A percentile compares a stretch with the other conserved stretches of the same genome.
Evolutionary conservation across 2,888 invertebrate species (phyloP).

Genomic region (Ferdinandea cuprea): DNA sequence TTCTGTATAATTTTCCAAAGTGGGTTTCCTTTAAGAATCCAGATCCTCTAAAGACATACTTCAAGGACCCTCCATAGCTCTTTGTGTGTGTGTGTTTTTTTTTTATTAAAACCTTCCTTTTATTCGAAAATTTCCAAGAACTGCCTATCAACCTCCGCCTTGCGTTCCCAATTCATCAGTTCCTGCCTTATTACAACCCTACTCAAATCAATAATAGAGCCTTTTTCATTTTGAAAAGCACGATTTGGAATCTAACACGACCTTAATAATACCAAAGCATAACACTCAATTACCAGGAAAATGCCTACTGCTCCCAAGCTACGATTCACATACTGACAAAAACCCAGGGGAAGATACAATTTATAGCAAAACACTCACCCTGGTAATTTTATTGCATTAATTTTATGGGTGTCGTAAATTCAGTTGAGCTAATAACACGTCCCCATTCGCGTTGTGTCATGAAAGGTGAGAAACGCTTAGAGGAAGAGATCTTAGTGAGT

Average conservation of each 20-base stretch:
- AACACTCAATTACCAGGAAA: slow-evolving; percentile 61
- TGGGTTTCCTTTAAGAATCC: no score
- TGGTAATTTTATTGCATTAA: slow-evolving; percentile 71
- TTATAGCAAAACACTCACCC: slow-evolving; percentile 58
- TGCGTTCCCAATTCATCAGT: background rate
- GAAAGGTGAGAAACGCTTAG: slow-evolving; percentile 59
- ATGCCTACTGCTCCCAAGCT: slow-evolving; percentile 11
- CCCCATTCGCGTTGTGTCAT: slow-evolving; percentile 62
- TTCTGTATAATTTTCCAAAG: no score
- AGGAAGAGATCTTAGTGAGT: slow-evolving; percentile 41
- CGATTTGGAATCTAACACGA: slow-evolving; percentile 30
- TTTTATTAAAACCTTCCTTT: no score
- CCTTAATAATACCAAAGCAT: slow-evolving; percentile 48
- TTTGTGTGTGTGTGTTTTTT: no score
- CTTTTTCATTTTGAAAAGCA: slow-evolving; percentile 46
- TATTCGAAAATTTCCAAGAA: no score
- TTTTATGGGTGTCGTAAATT: slow-evolving; percentile 74
- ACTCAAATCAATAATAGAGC: slow-evolving; percentile 42
- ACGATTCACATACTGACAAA: background rate
- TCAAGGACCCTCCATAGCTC: no score
- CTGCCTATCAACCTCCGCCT: background rate
- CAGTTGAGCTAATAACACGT: slow-evolving; percentile 73
- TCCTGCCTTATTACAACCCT: background rate
- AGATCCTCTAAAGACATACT: no score
- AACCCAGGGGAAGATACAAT: slow-evolving; percentile 23